Evolutionary conservation across 2,888 invertebrate species (phyloP).

Genomic region (Mimachlamys varia): DNA sequence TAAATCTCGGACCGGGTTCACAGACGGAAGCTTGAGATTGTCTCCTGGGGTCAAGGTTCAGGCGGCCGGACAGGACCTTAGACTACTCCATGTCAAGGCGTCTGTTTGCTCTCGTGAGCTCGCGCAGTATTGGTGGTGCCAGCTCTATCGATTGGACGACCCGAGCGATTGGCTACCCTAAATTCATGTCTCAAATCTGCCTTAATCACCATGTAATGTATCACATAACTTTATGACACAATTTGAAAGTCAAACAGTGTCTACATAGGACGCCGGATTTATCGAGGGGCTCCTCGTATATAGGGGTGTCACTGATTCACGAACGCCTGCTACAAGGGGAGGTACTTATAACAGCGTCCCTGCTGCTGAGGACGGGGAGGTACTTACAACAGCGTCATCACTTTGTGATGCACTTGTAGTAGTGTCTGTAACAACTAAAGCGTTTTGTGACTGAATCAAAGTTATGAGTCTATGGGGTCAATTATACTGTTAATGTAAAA

Average conservation of each 20-base stretch:
- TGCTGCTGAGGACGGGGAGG: slow-evolving; percentile 15
- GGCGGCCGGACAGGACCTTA: slow-evolving; percentile 21
- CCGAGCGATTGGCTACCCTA: slow-evolving; percentile 10
- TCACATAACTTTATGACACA: slow-evolving; percentile 33
- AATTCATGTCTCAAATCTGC: slow-evolving; percentile 18
- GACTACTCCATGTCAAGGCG: slow-evolving; percentile 21
- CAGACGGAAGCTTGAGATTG: slow-evolving; percentile 34
- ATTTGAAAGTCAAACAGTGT: slow-evolving; percentile 20
- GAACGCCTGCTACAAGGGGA: not conserved
- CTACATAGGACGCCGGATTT: slow-evolving; percentile 2
- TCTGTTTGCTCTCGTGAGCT: slow-evolving; percentile 29
- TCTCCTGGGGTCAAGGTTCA: not conserved
- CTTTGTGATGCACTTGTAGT: not conserved
- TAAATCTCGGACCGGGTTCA: slow-evolving; percentile 31
- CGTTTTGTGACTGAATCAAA: slow-evolving; percentile 5
- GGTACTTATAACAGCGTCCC: slow-evolving; percentile 31
- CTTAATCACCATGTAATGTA: not conserved
- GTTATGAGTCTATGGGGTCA: slow-evolving; percentile 7
- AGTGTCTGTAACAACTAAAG: not conserved
- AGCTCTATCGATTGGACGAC: not conserved
- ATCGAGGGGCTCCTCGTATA: not conserved
- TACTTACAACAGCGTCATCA: slow-evolving; percentile 28
- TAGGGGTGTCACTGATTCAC: not conserved
- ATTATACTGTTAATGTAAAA: slow-evolving; percentile 22
- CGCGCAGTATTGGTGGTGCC: slow-evolving; percentile 32